Percentiles rank a stretch among this genome's conserved stretches.
phyloP scores from a whole-genome alignment of 2,888 invertebrate genomes.

The Cataglyphis livida region DNA sequence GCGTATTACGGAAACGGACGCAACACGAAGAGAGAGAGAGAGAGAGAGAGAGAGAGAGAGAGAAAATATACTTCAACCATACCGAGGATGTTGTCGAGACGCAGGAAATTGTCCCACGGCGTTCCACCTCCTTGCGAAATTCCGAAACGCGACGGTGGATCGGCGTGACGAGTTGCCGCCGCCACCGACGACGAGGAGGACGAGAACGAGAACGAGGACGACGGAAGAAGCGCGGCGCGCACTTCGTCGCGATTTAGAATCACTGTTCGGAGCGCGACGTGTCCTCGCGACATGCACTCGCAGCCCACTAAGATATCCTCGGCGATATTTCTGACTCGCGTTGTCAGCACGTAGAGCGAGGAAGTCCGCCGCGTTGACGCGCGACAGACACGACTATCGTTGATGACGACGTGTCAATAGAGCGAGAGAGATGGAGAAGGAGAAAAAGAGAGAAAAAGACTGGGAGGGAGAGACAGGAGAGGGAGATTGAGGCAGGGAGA shows the following conservation, averaged over 20 bases:
- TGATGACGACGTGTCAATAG: slow-evolving; percentile 74
- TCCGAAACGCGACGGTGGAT: slow-evolving; percentile 21
- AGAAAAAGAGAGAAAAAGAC: background rate
- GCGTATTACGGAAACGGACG: background rate
- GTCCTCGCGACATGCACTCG: slow-evolving; percentile 49
- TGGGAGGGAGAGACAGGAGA: background rate
- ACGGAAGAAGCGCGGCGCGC: slow-evolving; percentile 31
- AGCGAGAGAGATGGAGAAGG: slow-evolving; percentile 24
- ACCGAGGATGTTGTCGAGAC: slow-evolving; percentile 27
- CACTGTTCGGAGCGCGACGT: slow-evolving; percentile 39
- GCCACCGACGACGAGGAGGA: background rate
- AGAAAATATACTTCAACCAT: slow-evolving; percentile 24
- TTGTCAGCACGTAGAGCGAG: background rate
- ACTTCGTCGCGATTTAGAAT: slow-evolving; percentile 21
- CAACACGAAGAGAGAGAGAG: background rate
- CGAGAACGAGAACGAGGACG: background rate
- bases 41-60: background rate
- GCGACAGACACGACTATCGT: slow-evolving; percentile 55
- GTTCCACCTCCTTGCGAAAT: slow-evolving; percentile 25
- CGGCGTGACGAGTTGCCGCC: slow-evolving; percentile 23
- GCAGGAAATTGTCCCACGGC: slow-evolving; percentile 39
- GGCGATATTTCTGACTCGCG: slow-evolving; percentile 8
- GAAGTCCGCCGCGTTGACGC: slow-evolving; percentile 2
- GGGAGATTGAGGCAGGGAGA: background rate
- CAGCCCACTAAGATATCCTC: slow-evolving; percentile 18